Base-by-base conservation (phyloP, 2,113 vertebrate species). In the Mixornis gularis region DNA sequence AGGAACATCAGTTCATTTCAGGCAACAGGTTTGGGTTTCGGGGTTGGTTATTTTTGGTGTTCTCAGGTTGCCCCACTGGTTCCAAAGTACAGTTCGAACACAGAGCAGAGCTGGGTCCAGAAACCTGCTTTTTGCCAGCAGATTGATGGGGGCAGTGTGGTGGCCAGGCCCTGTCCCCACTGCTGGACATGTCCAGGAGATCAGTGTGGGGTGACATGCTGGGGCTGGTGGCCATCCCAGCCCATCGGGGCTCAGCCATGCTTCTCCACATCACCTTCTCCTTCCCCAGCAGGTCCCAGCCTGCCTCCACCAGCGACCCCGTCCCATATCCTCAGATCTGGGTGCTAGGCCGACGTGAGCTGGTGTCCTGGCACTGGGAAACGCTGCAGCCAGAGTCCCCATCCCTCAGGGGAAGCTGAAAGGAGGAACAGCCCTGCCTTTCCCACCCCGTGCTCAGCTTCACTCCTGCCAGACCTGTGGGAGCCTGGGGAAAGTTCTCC, bases 11-110 rank as follows among this genome's bases (percentile, higher is more conserved):
- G 55, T 65, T 84, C 52, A 34, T 72, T 80, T 60, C 36, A 87
- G 73, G 84, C 0, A 1, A 82, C 34, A 83, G 36, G 44, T 93
- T 72, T 70, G 87, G 84, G 70, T 74, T 91, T 89, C 0, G 63
- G 81, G 92, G 55, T 65, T 62, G 63, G 70, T 85, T 87, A 11
- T 36, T 90, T 52, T 22, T 52, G 72, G 79, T 89, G 85, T 88
- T 95, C 93, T 82, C 85, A 82, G 85, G 89, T 83, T 64, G 73
- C 25, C 89, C 78, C 58, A 52, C 80, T 92, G 81, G 25, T 90
- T 90, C 89, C 26, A n/a, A 93, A 85, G 60, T 79, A 72, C 49
- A 32, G 48, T 51, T 79, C 73, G 46, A 88, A 65, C 60, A 53
- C 43, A 76, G 43, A 69, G 74, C 55, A 85, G 74, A 69, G 43